Conservation (phyloP, 2,888 invertebrate genomes). For the Acleris laterana region DNA sequence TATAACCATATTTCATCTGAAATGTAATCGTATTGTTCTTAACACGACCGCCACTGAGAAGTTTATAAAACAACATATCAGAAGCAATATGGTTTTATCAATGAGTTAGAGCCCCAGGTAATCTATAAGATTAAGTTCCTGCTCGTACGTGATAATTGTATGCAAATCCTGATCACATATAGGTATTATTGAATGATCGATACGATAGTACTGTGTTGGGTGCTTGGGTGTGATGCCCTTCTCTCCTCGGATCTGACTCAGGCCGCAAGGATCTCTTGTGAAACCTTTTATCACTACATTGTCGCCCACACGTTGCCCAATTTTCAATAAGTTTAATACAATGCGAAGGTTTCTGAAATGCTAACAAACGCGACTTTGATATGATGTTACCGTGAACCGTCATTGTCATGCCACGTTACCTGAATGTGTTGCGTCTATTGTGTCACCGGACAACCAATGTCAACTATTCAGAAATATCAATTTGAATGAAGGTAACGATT, state of each 20-base stretch:
- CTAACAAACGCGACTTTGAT: conserved; percentile 64
- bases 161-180: not conserved
- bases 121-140: not conserved
- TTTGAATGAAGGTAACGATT: conserved; percentile 36
- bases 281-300: conserved; percentile 1
- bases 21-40: no score
- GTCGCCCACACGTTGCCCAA: conserved; percentile 20
- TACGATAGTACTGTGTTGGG: not conserved
- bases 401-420: conserved; percentile 42
- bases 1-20: no score
- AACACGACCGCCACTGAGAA: no score
- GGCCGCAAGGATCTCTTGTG: conserved; percentile 25
- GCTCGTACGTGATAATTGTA: not conserved
- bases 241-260: conserved; percentile 25
- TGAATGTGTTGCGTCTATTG: conserved; percentile 40
- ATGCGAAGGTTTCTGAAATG: conserved; percentile 51
- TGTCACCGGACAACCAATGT: conserved; percentile 46
- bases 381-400: conserved; percentile 41
- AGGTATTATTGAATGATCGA: not conserved
- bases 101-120: not conserved
- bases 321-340: conserved; percentile 36
- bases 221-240: not conserved
- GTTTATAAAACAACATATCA: no score
- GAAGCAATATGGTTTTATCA: no score
- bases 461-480: conserved; percentile 41